Evolutionary conservation across 1,140 invertebrate species (phyloP), one percentile per base, ranked within the genome.

Genomic region (Micrasema minimum): DNA sequence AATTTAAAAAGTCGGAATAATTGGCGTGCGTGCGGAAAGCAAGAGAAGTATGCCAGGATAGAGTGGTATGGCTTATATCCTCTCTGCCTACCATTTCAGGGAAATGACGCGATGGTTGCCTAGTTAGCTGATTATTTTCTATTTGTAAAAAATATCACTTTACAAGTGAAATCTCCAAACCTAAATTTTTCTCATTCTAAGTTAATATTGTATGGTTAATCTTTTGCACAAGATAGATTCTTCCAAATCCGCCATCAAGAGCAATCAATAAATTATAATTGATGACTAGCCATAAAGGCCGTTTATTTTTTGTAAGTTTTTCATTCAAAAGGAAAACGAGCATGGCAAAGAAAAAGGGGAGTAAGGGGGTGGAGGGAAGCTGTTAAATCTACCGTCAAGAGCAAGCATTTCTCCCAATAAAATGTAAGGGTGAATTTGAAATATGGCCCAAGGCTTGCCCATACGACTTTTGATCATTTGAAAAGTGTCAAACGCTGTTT

Each of bases 251-350:
- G 5, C 37, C 55, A 55, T 41, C 37, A 23, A 59, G 55, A 41
- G 55, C 55, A 59, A 41, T 59, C 55, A 59, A 59, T 59, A 43
- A 59, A 20, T 22, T 59, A 12, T 41, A 59, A 59, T 59, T 59
- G 37, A 59, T 59, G 55, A 38, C 16, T 41, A 11, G 16, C 16
- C 18, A 41, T 43, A 59, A 43, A 35, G n/a, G 55, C 12, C 35
- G 37, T 59, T 59, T 59, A 41, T 59, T 59, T 53, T 59, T 23
- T 18, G 37, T 16, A 41, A 59, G 35, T 16, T 59, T 59, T 59
- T 59, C 38, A 41, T 59, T 51, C 48, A 51, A 51, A 51, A 23
- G 48, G 20, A 23, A 51, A 22, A 51, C 48, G 18, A 22, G n/a
- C 10, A 11, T 53, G 5, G 10, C 12, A 12, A 22, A 22, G 50